phyloP scores from a whole-genome alignment of 2,888 invertebrate genomes.

The Eupithecia pulchellata region DNA sequence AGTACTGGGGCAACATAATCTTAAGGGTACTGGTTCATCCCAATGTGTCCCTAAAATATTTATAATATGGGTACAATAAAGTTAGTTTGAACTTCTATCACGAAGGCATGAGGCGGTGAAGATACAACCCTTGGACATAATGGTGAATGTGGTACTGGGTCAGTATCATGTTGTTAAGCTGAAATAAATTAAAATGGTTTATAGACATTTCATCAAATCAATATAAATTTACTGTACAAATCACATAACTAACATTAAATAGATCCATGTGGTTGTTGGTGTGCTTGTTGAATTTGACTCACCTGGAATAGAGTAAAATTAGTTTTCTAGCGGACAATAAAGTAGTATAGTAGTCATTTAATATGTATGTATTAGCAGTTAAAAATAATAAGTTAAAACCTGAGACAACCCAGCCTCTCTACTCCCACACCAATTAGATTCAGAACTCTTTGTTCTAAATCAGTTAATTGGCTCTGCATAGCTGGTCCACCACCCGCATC shows the following conservation, averaged over 20 bases:
- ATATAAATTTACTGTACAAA: neutral
- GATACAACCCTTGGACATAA: neutral
- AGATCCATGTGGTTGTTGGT: neutral
- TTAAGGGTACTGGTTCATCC: slow-evolving; percentile 1
- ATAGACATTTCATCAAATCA: neutral
- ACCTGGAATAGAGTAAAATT: neutral
- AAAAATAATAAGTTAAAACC: neutral
- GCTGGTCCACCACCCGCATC: slow-evolving; percentile 1
- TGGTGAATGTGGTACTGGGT: neutral
- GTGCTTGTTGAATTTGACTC: neutral
- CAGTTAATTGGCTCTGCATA: neutral
- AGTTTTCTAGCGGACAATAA: no score
- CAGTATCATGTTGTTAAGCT: neutral
- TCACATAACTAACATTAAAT: neutral
- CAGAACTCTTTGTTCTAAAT: slow-evolving; percentile 8
- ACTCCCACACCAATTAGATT: neutral
- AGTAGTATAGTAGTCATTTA: neutral
- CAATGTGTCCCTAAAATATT: slow-evolving; percentile 6
- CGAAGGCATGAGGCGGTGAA: slow-evolving; percentile 1
- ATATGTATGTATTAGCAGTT: neutral
- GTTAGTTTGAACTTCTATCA: neutral
- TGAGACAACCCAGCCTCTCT: slow-evolving; percentile 8
- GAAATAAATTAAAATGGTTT: neutral
- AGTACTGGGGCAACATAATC: neutral
- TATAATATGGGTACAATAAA: neutral